Evolutionary conservation across 2,888 invertebrate genomes (phyloP).

Genomic region (Eremobia ochroleuca): DNA sequence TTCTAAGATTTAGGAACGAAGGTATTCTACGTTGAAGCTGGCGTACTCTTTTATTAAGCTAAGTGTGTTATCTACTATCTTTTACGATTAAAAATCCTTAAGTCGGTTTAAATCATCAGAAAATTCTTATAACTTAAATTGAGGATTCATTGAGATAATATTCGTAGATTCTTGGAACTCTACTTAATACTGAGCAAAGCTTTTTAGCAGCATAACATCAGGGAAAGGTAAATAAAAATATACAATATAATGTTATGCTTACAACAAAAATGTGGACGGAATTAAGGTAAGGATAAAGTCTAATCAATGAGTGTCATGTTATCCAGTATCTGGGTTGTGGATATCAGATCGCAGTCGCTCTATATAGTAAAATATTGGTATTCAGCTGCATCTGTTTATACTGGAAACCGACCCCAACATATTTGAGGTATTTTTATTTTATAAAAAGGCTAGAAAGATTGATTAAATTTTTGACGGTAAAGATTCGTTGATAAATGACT

Average conservation of each 20-base stretch:
- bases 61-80: background rate
- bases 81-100: background rate
- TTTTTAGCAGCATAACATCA: background rate
- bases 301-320: background rate
- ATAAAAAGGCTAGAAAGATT: background rate
- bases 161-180: background rate
- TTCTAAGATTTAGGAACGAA: slow-evolving; percentile 31
- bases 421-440: no score
- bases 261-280: no score
- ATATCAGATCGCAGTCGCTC: background rate
- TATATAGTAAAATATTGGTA: background rate
- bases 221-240: background rate
- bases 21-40: slow-evolving; percentile 1
- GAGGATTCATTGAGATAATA: no score
- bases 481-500: slow-evolving; percentile 13
- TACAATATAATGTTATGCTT: background rate
- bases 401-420: background rate
- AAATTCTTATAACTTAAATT: background rate
- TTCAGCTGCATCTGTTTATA: background rate
- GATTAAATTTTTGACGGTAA: background rate
- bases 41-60: background rate
- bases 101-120: background rate
- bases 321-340: background rate
- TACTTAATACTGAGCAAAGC: background rate
- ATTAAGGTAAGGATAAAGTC: background rate